These are phyloP conservation scores for Hypsopygia costalis DNA, from an alignment of 2,888 invertebrate genomes.

Conservation along the genomic window DNA sequence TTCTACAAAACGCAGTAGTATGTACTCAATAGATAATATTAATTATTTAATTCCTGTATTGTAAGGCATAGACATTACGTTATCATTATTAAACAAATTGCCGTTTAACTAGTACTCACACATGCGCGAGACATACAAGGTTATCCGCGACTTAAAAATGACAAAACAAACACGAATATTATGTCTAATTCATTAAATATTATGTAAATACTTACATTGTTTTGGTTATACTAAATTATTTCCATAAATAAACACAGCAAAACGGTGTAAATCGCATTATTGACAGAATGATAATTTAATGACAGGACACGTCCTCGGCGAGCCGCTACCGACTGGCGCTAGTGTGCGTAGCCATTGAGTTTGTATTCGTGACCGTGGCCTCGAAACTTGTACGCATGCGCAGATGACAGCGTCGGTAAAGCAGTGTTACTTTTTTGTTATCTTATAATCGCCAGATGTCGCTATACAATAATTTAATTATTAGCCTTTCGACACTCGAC, in stretches of 20 bases:
- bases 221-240: conserved; percentile 23
- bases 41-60: too few species aligned
- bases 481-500: too few species aligned
- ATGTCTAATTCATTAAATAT: conserved; percentile 12
- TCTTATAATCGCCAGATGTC: conserved; percentile 42
- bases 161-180: conserved; percentile 12
- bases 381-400: conserved; percentile 63
- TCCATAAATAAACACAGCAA: conserved; percentile 30
- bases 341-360: conserved; percentile 43
- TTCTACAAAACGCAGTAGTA: not conserved
- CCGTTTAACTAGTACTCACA: conserved; percentile 12
- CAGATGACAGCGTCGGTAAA: conserved; percentile 44
- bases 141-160: conserved; percentile 24
- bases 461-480: conserved; percentile 21
- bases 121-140: conserved; percentile 31
- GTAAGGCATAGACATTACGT: not conserved
- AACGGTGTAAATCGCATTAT: conserved; percentile 47
- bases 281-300: conserved; percentile 29
- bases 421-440: conserved; percentile 24
- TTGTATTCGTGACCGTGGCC: conserved; percentile 64
- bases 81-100: not conserved
- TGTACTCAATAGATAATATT: too few species aligned
- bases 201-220: conserved; percentile 44
- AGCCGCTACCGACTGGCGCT: conserved; percentile 26
- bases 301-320: conserved; percentile 6